phyloP scores from a whole-genome alignment of 2,113 vertebrate species.

The Gymnarchus niloticus region DNA sequence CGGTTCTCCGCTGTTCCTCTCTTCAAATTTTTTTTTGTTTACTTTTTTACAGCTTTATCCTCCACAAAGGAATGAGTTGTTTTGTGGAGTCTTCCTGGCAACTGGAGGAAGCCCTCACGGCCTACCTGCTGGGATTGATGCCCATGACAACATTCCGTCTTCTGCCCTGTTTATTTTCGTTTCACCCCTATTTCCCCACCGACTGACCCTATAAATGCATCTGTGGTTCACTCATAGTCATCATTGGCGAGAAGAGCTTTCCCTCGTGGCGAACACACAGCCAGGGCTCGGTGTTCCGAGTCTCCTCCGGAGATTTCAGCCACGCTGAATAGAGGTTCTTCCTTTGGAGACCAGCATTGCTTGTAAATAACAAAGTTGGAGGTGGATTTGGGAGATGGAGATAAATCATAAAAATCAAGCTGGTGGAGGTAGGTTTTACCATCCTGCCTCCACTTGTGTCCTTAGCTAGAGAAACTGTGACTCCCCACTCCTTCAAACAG shows the following conservation, averaged over 20 bases:
- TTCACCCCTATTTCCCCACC: background rate
- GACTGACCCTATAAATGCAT: background rate
- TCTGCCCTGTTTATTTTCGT: background rate
- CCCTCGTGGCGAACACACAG: background rate
- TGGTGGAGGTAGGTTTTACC: too few relatives aligned
- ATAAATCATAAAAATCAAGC: too few relatives aligned
- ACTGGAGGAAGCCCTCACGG: background rate
- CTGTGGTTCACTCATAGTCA: background rate
- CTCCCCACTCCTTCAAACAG: too few relatives aligned
- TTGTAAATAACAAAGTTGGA: too few relatives aligned
- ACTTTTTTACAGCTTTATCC: background rate
- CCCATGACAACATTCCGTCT: background rate
- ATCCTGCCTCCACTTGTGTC: too few relatives aligned
- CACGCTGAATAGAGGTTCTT: too few relatives aligned
- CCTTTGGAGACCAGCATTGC: too few relatives aligned
- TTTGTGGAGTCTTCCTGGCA: background rate
- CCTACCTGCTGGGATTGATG: background rate
- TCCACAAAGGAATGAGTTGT: background rate
- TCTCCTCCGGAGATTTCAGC: background rate
- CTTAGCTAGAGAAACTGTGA: too few relatives aligned
- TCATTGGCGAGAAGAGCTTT: background rate
- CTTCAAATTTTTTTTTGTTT: background rate
- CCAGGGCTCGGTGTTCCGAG: too few relatives aligned
- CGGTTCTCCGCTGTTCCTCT: background rate
- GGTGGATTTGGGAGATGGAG: too few relatives aligned